phyloP scores from a whole-genome alignment of 1,140 invertebrate species.

The Macrotrachela quadricornifera region DNA sequence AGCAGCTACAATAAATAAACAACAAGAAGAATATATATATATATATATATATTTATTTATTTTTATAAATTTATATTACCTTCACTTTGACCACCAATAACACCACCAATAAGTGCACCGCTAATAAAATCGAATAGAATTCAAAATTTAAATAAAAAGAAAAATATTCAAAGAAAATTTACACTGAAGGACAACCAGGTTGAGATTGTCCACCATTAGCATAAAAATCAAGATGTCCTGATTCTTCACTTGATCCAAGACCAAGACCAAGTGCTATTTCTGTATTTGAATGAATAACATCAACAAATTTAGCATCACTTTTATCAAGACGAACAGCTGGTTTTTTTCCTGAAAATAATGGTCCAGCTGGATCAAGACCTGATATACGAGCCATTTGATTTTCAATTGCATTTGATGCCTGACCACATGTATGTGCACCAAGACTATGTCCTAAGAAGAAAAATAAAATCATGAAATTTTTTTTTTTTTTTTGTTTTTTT shows the following conservation, averaged over 20 bases:
- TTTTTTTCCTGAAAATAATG: constrained; percentile 53
- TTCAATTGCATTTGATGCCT: background rate
- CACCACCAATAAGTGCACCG: background rate
- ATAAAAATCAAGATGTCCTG: constrained; percentile 62
- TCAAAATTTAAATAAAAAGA: too few species aligned
- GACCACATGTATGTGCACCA: constrained; percentile 7
- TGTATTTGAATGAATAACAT: constrained; percentile 54
- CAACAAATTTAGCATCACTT: constrained; percentile 49
- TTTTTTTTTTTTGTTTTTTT: too few species aligned
- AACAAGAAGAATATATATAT: too few species aligned
- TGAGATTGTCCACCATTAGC: constrained; percentile 25
- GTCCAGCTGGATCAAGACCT: constrained; percentile 57
- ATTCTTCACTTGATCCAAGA: background rate
- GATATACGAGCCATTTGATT: constrained; percentile 6
- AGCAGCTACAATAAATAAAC: too few species aligned
- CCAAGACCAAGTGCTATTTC: constrained; percentile 10
- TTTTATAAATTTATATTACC: too few species aligned
- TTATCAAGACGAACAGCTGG: constrained; percentile 52
- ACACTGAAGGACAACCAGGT: constrained; percentile 29
- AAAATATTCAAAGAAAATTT: too few species aligned
- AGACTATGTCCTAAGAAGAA: background rate
- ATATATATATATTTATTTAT: too few species aligned
- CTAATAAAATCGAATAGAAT: background rate
- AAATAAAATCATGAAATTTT: too few species aligned
- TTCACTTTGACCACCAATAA: background rate